Evolutionary conservation across 2,113 vertebrate genomes (phyloP), one percentile per base, ranked within the genome.

Genomic region (Lichenostomus cassidix): DNA sequence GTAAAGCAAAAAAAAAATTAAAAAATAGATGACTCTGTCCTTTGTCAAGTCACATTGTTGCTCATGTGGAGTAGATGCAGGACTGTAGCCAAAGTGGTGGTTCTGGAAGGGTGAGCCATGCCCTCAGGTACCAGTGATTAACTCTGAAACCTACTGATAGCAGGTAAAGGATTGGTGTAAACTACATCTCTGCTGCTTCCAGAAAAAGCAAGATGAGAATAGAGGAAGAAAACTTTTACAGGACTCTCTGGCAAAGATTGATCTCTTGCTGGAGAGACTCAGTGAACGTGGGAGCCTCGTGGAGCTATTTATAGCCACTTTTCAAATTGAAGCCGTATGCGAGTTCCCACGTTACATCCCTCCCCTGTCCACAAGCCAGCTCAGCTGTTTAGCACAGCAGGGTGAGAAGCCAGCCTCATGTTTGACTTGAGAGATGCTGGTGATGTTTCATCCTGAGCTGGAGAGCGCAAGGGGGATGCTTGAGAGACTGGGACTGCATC

Each of bases 291-390:
- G 92, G 89, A 96, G 90, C 90, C 79, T 79, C 10, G 11, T 77
- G 76, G 47, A 67, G 85, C 76, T 97, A 95, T 97, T 95, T 96
- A 94, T 95, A 96, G 90, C 44, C 8, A 1, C 68, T 56, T 78
- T 56, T 42, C 85, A 69, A 96, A 96, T 92, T 67, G 80, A 90
- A 95, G 87, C 95, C 69, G 29, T 89, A 68, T 92, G 94, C 1
- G 12, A 7, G 23, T 95, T 95, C 94, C 95, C 91, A 87, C 74
- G 10, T 92, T 78, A 47, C 82, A 35, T 28, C 91, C 79, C 78
- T 44, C 46, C 92, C 50, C 55, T 92, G 81, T 89, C 91, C 78
- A 6, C 69, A 9, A 44, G 92, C 89, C 65, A 87, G 89, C 87
- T 89, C 92, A 79, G 94, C 94, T 97, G 89, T 79, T 93, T 23